These are phyloP conservation scores for Saxidomus purpurata DNA, from an alignment of 1,140 invertebrate species.

Conservation along the genomic window DNA sequence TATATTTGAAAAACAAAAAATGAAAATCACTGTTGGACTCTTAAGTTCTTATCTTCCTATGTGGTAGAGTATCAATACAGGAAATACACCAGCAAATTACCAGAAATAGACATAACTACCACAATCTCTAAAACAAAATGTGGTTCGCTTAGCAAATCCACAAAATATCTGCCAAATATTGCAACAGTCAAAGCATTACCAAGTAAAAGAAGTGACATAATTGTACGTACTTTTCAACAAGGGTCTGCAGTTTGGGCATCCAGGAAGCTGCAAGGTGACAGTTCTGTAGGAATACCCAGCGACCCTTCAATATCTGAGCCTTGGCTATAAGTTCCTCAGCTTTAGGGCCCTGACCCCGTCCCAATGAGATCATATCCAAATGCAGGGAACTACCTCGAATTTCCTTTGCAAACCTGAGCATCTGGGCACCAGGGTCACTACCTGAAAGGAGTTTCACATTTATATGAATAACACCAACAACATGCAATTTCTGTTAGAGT, in stretches of 20 bases:
- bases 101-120: too few relatives aligned
- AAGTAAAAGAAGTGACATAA: too few relatives aligned
- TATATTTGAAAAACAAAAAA: too few relatives aligned
- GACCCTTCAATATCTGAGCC: constrained; percentile 85
- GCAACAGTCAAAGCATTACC: too few relatives aligned
- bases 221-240: constrained; percentile 83
- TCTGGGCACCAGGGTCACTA: constrained; percentile 84
- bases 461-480: background rate
- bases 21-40: too few relatives aligned
- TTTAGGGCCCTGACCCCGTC: constrained; percentile 85
- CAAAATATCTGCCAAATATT: too few relatives aligned
- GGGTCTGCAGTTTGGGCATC: constrained; percentile 85
- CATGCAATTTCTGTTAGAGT: too few relatives aligned
- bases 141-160: too few relatives aligned
- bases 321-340: constrained; percentile 85
- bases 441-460: constrained; percentile 75
- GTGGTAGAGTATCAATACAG: too few relatives aligned
- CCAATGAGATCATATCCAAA: constrained; percentile 86
- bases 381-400: constrained; percentile 83
- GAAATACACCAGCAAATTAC: too few relatives aligned
- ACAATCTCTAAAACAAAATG: too few relatives aligned
- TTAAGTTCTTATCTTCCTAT: too few relatives aligned
- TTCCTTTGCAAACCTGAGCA: constrained; percentile 85
- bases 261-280: constrained; percentile 86
- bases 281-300: constrained; percentile 89